Base-by-base conservation (phyloP, 1,140 invertebrate genomes). In the Calephelis nemesis region DNA sequence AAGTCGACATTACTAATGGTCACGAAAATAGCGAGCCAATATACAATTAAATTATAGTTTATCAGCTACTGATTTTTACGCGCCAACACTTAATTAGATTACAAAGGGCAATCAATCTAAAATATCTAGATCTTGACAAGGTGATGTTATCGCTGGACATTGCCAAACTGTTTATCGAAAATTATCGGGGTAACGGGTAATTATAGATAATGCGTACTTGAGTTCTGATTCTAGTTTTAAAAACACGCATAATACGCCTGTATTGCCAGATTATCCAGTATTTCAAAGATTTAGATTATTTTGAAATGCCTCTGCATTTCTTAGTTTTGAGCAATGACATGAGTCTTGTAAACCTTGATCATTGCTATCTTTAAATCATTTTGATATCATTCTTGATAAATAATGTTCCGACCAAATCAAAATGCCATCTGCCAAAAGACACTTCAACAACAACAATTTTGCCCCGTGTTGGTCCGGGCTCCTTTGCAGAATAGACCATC, bases 121-220 rank as follows among this genome's bases (percentile, higher is more conserved):
- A 19, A 54, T 54, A 54, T 54, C 52, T 54, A 54, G 13, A 54
- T 54, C 52, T 54, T 54, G 52, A 54, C 52, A 54, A 54, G 52
- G 19, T 30, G 52, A 30, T 54, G 52, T 54, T 54, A 54, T 54
- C 52, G 30, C 15, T 54, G 52, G 52, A 54, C 52, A 54, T 54
- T 54, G 52, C 52, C 19, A 54, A 54, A 58, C 19, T 10, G 4
- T 58, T 58, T 58, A 58, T 58, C 52, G 10, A 58, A 58, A 39
- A 11, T 58, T 58, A 58, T 58, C 52, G 11, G 30, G 13, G 15
- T 8, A 58, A 30, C 30, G 9, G 9, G 52, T 58, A 58, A 58
- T 58, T 58, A 58, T 58, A 11, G 54, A 58, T 58, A 58, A 30
- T 30, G 42, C 5, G 12, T 58, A 58, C 54, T 58, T 58, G 11